Conservation (phyloP, 2,113 vertebrate genomes). For the Ailuropoda melanoleuca region DNA sequence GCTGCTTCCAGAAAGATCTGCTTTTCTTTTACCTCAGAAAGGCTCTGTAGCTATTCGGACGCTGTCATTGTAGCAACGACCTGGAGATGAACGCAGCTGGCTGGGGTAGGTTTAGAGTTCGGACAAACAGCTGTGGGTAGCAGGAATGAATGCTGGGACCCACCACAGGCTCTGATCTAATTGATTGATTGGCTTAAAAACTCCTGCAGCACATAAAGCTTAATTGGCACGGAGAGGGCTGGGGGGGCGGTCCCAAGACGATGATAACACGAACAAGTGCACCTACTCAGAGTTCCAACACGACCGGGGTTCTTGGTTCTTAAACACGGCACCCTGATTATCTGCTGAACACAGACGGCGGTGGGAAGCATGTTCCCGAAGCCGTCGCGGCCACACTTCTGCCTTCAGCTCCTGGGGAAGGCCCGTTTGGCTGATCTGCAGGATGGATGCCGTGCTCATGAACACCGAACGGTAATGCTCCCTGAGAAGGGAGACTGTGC, state of each 20-base stretch:
- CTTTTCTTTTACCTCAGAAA: neutral
- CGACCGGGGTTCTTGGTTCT: no score
- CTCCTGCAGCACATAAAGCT: neutral
- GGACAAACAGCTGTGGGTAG: neutral
- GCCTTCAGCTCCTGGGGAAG: neutral
- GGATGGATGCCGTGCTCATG: neutral
- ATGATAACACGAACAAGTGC: neutral
- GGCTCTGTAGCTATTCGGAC: neutral
- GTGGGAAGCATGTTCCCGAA: neutral
- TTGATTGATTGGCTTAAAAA: neutral
- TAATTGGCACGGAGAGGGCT: neutral
- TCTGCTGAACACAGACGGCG: neutral
- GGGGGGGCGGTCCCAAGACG: neutral
- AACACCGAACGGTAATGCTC: neutral
- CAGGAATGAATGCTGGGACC: no score
- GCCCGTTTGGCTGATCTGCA: neutral
- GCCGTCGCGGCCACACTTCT: rapidly evolving
- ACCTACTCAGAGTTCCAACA: neutral
- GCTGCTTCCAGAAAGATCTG: neutral
- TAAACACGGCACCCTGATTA: neutral
- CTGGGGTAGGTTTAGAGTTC: neutral
- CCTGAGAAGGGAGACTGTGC: neutral
- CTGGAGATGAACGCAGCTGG: neutral
- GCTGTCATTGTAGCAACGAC: no score
- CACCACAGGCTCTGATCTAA: neutral